These are phyloP conservation scores for Holacanthus passer DNA, from an alignment of 2,113 vertebrate species.

Conservation along the genomic window DNA sequence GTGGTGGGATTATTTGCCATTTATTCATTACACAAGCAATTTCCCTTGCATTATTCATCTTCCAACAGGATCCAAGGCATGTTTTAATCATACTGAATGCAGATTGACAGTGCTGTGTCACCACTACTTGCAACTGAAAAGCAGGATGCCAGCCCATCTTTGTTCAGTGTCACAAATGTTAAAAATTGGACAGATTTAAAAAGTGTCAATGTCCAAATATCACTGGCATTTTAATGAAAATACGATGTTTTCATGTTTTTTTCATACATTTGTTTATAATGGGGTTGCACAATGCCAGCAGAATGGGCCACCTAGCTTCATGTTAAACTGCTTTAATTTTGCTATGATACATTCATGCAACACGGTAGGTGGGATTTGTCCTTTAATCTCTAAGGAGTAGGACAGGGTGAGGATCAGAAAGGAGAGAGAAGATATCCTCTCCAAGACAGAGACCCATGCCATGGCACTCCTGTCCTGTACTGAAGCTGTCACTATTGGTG, in stretches of 20 bases:
- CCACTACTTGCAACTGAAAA: constrained; percentile 72
- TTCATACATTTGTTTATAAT: constrained; percentile 42
- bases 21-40: constrained; percentile 80
- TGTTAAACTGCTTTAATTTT: constrained; percentile 47
- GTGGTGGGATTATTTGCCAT: constrained; percentile 79
- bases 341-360: constrained; percentile 53
- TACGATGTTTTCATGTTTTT: constrained; percentile 73
- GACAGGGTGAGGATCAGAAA: constrained; percentile 68
- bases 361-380: constrained; percentile 51
- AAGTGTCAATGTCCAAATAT: constrained; percentile 75
- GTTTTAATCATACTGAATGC: constrained; percentile 79
- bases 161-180: constrained; percentile 64
- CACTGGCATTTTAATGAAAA: constrained; percentile 75
- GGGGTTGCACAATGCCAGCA: constrained; percentile 63
- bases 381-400: constrained; percentile 61
- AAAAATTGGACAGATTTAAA: constrained; percentile 78
- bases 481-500: constrained; percentile 85
- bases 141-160: constrained; percentile 61
- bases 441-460: constrained; percentile 58
- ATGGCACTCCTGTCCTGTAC: constrained; percentile 77
- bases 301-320: constrained; percentile 43
- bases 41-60: constrained; percentile 77
- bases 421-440: constrained; percentile 71
- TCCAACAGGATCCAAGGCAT: constrained; percentile 72
- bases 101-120: constrained; percentile 78